phyloP scores from a whole-genome alignment of 2,113 vertebrate genomes.

The Spilogale gracilis region DNA sequence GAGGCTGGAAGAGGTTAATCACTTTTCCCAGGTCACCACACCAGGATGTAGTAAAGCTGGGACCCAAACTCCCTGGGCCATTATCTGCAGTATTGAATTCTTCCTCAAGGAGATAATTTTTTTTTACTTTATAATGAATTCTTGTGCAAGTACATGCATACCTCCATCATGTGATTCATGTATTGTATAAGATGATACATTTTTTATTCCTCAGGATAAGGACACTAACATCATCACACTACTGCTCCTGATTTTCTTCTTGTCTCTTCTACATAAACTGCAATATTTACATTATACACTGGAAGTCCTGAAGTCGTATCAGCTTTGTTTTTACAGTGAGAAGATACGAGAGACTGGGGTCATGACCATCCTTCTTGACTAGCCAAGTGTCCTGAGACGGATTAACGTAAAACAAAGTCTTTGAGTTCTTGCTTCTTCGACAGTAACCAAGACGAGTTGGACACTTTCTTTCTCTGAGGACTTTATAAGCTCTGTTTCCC shows the following conservation, averaged over 20 bases:
- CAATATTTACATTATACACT: neutral
- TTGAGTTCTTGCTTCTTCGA: neutral
- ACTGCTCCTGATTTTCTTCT: neutral
- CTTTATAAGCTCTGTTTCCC: neutral
- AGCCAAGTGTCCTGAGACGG: conserved; percentile 6
- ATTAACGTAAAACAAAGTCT: neutral
- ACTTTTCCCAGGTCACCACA: neutral
- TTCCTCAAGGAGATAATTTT: neutral
- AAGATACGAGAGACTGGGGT: neutral
- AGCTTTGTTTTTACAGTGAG: neutral
- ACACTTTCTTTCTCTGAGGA: neutral
- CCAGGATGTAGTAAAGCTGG: neutral
- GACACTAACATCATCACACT: neutral
- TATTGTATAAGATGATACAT: neutral
- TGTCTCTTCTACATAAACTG: neutral
- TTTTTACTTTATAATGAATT: neutral
- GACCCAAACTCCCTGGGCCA: neutral
- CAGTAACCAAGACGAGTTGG: neutral
- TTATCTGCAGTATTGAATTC: neutral
- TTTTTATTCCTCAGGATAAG: neutral
- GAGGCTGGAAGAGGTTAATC: neutral
- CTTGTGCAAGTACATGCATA: neutral
- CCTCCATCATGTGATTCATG: neutral
- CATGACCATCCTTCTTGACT: neutral
- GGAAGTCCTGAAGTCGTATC: neutral